Evolutionary conservation across 2,797 vertebrate species (phyloP), one percentile per base, ranked within the genome.

Genomic region (Lerista edwardsae): DNA sequence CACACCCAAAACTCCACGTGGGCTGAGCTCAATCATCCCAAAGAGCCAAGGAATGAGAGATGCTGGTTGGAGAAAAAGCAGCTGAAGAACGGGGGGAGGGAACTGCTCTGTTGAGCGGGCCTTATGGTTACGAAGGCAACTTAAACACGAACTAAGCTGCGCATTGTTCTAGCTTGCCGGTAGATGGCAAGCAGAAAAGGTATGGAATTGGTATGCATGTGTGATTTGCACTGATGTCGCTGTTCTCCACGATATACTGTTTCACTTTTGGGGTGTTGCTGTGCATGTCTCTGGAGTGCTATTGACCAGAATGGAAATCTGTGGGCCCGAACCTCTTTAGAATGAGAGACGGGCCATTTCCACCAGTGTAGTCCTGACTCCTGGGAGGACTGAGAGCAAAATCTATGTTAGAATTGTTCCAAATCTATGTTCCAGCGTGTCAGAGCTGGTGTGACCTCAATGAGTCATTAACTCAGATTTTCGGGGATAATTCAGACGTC

Each of bases 341-440:
- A 90, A 85, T 86, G 87, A 69, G 55, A 69, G 39, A 90, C 90
- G 80, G 78, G 39, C 85, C 27, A 34, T 29, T 29, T 34, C 47
- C 17, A 81, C n/a, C 19, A 51, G 21, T 41, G 12, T 34, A 71
- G 25, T 29, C 25, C 34, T 72, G 31, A 65, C 23, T 86, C 51
- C 51, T 55, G 41, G 14, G 17, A 8, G 21, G 34, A 57, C 36
- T n/a, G 65, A 4, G 12, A 15, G 34, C 11, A 29, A 76, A 57
- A n/a, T 41, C 21, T 59, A 23, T 47, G 67, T 69, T 41, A 68
- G 36, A 68, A 83, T 55, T 17, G 51, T 55, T 55, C 51, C 19
- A 15, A 55, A 55, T 9, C 51, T 55, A 12, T 68, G n/a, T 34
- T 55, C 51, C 1, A 47, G 6, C 14, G 11, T 62, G 57, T 47